Evolutionary conservation across 2,113 vertebrate genomes (phyloP).

Genomic region (Pluvialis apricaria): DNA sequence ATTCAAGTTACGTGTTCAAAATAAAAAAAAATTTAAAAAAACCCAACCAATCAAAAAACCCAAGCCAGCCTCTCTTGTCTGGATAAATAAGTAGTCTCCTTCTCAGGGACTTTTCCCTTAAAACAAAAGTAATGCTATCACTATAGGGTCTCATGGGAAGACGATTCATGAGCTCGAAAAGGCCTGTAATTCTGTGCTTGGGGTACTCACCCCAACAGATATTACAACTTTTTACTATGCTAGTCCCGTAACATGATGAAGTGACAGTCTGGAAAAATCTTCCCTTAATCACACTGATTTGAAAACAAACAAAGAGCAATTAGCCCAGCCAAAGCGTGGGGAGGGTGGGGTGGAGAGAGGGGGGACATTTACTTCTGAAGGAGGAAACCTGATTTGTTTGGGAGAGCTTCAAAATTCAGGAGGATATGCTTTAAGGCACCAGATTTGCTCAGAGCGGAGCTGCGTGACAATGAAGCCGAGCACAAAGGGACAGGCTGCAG

Average conservation of each 20-base stretch:
- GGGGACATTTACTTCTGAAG: background rate
- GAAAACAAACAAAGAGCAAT: constrained; percentile 19
- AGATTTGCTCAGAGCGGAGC: background rate
- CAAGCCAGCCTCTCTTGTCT: background rate
- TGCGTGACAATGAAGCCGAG: background rate
- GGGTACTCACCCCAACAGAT: background rate
- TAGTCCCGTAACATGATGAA: background rate
- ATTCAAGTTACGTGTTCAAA: background rate
- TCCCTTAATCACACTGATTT: background rate
- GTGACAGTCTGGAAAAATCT: background rate
- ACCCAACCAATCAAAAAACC: too few relatives aligned
- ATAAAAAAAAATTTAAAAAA: background rate
- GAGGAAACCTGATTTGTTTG: background rate
- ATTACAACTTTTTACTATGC: background rate
- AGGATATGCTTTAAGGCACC: background rate
- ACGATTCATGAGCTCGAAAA: constrained; percentile 29
- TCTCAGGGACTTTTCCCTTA: background rate
- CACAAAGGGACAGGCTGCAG: background rate
- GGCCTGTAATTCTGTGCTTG: background rate
- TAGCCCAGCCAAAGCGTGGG: background rate
- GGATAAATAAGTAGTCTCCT: background rate
- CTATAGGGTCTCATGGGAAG: background rate
- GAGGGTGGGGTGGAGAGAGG: too few relatives aligned
- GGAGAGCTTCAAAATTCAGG: background rate
- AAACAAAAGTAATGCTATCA: constrained; percentile 6